phyloP scores from a whole-genome alignment of 1,140 invertebrate species.

The Teleopsis dalmanni region DNA sequence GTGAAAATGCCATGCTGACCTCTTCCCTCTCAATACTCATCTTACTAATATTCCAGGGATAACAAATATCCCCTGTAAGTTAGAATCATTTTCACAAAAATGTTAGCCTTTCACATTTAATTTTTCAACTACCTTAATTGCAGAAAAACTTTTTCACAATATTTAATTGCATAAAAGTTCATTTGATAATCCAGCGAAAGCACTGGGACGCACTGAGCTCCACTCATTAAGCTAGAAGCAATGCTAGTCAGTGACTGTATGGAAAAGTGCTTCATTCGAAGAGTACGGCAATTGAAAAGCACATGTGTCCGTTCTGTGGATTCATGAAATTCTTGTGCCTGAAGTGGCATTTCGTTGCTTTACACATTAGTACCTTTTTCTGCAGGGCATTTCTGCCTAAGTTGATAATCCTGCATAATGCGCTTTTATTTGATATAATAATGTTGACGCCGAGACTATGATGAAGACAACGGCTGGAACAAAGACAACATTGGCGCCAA shows the following conservation, averaged over 20 bases:
- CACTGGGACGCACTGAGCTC: not conserved
- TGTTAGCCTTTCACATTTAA: constrained; percentile 19
- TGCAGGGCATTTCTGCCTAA: constrained; percentile 9
- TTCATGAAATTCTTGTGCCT: constrained; percentile 21
- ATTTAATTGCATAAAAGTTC: constrained; percentile 38
- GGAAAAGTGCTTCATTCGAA: not conserved
- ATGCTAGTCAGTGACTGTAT: not conserved
- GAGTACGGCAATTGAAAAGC: not conserved
- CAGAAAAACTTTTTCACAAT: constrained; percentile 35
- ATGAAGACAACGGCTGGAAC: not conserved
- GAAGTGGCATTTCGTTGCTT: constrained; percentile 5
- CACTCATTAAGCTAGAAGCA: not conserved
- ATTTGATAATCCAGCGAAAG: constrained; percentile 15
- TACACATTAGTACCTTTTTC: constrained; percentile 1
- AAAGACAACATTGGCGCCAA: too few relatives aligned
- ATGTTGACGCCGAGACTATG: constrained; percentile 23
- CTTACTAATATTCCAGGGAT: not conserved
- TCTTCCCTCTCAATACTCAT: too few relatives aligned
- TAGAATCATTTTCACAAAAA: not conserved
- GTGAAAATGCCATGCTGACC: constrained; percentile 5
- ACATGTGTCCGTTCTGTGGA: constrained; percentile 1
- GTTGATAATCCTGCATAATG: constrained; percentile 44
- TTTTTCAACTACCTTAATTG: constrained; percentile 43
- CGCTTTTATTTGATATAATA: constrained; percentile 45
- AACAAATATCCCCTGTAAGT: not conserved